Evolutionary conservation across 2,888 invertebrate genomes (phyloP).

Genomic region (Standfussiana lucernea): DNA sequence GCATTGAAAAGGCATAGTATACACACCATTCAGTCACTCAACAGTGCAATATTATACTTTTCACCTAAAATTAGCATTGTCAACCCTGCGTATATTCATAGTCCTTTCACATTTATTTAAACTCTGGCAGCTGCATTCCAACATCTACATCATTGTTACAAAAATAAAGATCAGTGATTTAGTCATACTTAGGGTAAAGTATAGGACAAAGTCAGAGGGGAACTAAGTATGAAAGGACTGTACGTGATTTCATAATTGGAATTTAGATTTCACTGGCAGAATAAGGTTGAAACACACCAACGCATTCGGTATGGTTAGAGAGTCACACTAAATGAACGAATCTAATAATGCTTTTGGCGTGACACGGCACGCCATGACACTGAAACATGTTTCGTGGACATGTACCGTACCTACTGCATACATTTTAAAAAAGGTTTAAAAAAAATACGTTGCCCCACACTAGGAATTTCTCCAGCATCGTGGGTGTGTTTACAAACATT

Average conservation of each 20-base stretch:
- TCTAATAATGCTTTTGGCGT: neutral
- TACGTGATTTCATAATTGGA: slow-evolving; percentile 9
- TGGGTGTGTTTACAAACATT: no score
- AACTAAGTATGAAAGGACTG: neutral
- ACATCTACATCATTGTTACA: neutral
- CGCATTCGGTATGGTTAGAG: neutral
- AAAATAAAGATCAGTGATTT: neutral
- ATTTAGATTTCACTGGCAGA: neutral
- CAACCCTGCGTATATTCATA: neutral
- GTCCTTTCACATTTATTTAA: neutral
- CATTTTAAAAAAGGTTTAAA: neutral
- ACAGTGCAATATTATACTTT: neutral
- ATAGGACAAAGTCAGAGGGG: neutral
- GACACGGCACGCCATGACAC: no score
- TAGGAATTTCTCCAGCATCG: no score
- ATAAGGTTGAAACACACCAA: neutral
- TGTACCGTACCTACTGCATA: neutral
- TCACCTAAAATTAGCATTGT: slow-evolving; percentile 12
- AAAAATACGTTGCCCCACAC: no score
- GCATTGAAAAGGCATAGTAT: no score
- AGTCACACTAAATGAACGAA: neutral
- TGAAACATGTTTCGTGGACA: neutral
- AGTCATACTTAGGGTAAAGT: neutral
- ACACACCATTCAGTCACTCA: neutral
- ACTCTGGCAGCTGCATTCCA: neutral